These are phyloP conservation scores for Danio albolineatus DNA, from an alignment of 2,797 vertebrate genomes.

Conservation along the genomic window DNA sequence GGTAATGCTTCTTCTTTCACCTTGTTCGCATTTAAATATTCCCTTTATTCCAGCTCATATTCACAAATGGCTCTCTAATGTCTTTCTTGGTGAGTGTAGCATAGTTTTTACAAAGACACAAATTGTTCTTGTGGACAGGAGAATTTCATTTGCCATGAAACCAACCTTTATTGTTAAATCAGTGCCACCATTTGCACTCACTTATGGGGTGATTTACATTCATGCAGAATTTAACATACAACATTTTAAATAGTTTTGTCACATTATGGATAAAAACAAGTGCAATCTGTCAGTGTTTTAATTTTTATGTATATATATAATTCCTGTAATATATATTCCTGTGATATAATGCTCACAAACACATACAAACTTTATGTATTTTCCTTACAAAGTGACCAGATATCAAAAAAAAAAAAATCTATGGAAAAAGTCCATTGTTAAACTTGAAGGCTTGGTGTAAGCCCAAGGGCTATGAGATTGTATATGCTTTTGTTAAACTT, in stretches of 20 bases:
- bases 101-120: not conserved
- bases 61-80: conserved; percentile 4
- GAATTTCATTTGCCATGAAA: not conserved
- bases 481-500: no score
- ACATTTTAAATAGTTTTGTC: not conserved
- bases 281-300: no score
- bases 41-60: conserved; percentile 19
- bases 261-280: not conserved
- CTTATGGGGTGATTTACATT: not conserved
- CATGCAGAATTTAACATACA: no score
- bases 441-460: no score
- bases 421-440: no score
- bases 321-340: not conserved
- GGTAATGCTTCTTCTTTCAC: conserved; percentile 31
- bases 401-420: no score
- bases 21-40: conserved; percentile 22
- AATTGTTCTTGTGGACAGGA: conserved; percentile 19
- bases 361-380: no score
- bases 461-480: no score
- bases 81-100: not conserved
- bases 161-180: not conserved
- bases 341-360: not conserved
- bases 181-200: not conserved
- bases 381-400: no score
- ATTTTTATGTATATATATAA: no score